These are phyloP conservation scores for Zygogramma bicolorata DNA, from an alignment of 2,888 invertebrate genomes.

Conservation along the genomic window DNA sequence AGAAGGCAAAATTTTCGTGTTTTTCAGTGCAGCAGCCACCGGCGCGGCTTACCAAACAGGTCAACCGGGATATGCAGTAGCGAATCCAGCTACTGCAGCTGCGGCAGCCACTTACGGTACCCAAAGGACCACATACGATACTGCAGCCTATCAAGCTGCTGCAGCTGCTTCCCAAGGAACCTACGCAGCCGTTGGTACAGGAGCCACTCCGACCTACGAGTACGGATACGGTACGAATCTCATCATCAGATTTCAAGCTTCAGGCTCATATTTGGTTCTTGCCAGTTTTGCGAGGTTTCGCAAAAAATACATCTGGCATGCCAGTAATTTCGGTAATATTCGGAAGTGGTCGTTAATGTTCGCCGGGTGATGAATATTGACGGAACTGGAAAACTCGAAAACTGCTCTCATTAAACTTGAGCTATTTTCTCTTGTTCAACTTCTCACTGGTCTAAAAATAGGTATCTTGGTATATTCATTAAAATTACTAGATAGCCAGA, in stretches of 20 bases:
- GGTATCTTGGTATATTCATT: too few species aligned
- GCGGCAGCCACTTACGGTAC: slow-evolving; percentile 88
- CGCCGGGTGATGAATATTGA: background rate
- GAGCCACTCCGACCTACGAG: slow-evolving; percentile 75
- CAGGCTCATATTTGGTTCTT: too few species aligned
- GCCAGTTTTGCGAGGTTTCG: background rate
- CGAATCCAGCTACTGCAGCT: slow-evolving; percentile 83
- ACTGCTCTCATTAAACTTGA: too few species aligned
- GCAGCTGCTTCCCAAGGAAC: slow-evolving; percentile 83
- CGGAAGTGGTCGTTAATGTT: background rate
- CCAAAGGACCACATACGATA: slow-evolving; percentile 85
- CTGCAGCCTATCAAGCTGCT: slow-evolving; percentile 86
- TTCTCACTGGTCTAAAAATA: too few species aligned
- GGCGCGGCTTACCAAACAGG: slow-evolving; percentile 87
- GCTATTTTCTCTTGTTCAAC: too few species aligned
- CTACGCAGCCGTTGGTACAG: slow-evolving; percentile 69
- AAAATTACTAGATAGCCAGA: too few species aligned
- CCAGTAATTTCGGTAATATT: background rate
- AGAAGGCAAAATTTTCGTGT: slow-evolving; percentile 21
- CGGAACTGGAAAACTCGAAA: background rate
- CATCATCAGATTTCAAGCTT: too few species aligned
- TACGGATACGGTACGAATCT: slow-evolving; percentile 77
- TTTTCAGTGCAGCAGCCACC: slow-evolving; percentile 74
- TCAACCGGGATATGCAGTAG: slow-evolving; percentile 87
- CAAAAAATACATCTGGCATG: background rate